These are phyloP conservation scores for Dipodomys merriami DNA, from an alignment of 2,113 vertebrate genomes.

Conservation along the genomic window DNA sequence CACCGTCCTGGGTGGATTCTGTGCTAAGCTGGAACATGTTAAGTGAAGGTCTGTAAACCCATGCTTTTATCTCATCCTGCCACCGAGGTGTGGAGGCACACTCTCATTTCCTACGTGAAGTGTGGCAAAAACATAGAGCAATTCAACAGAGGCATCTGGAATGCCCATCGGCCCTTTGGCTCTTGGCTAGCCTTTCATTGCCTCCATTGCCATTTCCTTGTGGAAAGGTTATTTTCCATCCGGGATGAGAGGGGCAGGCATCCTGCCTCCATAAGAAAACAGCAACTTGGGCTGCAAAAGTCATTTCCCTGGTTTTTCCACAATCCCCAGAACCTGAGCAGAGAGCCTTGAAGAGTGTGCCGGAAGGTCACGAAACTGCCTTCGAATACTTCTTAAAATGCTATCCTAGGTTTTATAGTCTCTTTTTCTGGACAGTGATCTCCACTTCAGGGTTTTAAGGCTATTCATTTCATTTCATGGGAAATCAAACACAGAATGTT, in stretches of 20 bases:
- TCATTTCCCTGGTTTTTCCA: neutral
- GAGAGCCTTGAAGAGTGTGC: neutral
- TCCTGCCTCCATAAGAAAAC: neutral
- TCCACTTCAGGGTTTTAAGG: neutral
- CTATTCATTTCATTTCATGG: neutral
- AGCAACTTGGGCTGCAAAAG: neutral
- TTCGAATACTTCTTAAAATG: neutral
- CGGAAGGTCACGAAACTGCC: neutral
- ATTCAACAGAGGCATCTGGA: slow-evolving; percentile 58
- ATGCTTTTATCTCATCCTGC: slow-evolving; percentile 52
- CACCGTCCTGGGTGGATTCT: neutral
- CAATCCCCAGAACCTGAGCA: neutral
- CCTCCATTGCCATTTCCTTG: slow-evolving; percentile 34
- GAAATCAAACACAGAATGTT: neutral
- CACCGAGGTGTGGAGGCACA: slow-evolving; percentile 38
- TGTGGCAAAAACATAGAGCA: slow-evolving; percentile 24
- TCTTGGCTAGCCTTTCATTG: slow-evolving; percentile 44
- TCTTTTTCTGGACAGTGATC: neutral
- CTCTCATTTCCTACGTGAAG: slow-evolving; percentile 69
- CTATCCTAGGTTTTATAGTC: neutral
- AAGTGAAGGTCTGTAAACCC: neutral
- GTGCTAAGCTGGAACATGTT: neutral
- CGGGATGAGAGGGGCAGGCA: neutral
- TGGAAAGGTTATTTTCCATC: slow-evolving; percentile 59
- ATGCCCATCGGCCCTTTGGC: slow-evolving; percentile 62